Evolutionary conservation across 2,113 vertebrate genomes (phyloP).

Genomic region (Hiodon tergisus): DNA sequence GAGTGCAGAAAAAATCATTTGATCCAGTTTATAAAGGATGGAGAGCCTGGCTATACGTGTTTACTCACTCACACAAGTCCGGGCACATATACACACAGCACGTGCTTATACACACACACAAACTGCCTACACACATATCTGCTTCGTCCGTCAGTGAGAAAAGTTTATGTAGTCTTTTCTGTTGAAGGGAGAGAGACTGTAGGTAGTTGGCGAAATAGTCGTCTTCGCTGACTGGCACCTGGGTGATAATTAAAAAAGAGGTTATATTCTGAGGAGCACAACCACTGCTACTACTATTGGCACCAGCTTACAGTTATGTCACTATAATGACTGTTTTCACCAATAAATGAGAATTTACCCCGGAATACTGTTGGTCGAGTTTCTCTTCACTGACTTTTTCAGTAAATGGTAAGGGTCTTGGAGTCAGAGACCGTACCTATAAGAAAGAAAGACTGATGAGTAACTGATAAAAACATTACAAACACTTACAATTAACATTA

Average conservation of each 20-base stretch:
- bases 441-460: background rate
- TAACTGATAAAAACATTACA: background rate
- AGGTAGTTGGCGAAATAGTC: conserved; percentile 65
- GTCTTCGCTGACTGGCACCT: conserved; percentile 47
- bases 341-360: conserved; percentile 40
- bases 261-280: conserved; percentile 12
- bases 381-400: conserved; percentile 32
- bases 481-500: conserved; percentile 4
- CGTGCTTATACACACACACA: background rate
- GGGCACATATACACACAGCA: background rate
- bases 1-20: background rate
- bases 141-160: conserved; percentile 33
- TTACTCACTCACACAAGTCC: background rate
- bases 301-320: background rate
- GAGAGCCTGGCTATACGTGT: background rate
- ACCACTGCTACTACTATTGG: background rate
- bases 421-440: conserved; percentile 52
- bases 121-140: conserved; percentile 45
- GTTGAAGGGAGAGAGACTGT: conserved; percentile 54
- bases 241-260: background rate
- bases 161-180: conserved; percentile 44
- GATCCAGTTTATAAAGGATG: background rate
- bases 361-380: conserved; percentile 48
- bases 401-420: conserved; percentile 45
- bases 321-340: background rate